Evolutionary conservation across 2,888 invertebrate genomes (phyloP).

Genomic region (Himalopsyche kuldschensis): DNA sequence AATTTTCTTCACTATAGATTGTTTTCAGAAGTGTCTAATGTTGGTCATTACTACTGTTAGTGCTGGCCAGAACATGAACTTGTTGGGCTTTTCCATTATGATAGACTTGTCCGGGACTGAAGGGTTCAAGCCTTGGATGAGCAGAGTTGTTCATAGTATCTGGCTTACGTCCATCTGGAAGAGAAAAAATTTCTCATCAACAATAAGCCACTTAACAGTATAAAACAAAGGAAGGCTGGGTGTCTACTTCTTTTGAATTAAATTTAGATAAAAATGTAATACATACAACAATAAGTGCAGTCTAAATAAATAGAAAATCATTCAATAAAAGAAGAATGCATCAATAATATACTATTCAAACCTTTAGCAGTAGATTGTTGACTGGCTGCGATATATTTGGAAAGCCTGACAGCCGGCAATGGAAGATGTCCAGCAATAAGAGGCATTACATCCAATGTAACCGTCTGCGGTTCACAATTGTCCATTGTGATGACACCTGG

Average conservation of each 20-base stretch:
- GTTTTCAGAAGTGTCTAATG: background rate
- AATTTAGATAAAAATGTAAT: too few species aligned
- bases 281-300: too few species aligned
- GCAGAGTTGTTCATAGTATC: slow-evolving; percentile 50
- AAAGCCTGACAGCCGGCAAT: slow-evolving; percentile 82
- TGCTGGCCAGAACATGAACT: slow-evolving; percentile 77
- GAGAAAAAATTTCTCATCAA: background rate
- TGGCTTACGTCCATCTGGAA: slow-evolving; percentile 51
- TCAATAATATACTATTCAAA: slow-evolving; percentile 39
- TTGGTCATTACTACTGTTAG: slow-evolving; percentile 35
- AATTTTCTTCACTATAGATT: background rate
- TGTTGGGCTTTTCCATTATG: slow-evolving; percentile 90
- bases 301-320: background rate
- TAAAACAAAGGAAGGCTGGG: background rate
- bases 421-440: slow-evolving; percentile 88
- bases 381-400: slow-evolving; percentile 85
- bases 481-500: slow-evolving; percentile 73
- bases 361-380: slow-evolving; percentile 57
- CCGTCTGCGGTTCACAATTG: slow-evolving; percentile 68
- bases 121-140: slow-evolving; percentile 83
- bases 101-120: slow-evolving; percentile 89
- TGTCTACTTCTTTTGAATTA: background rate
- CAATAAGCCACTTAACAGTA: background rate
- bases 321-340: background rate
- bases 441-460: slow-evolving; percentile 89